Evolutionary conservation across 64 coral and sea anemone species (phyloP), one percentile per base, ranked within the genome.

Genomic region (Pachyseris speciosa): DNA sequence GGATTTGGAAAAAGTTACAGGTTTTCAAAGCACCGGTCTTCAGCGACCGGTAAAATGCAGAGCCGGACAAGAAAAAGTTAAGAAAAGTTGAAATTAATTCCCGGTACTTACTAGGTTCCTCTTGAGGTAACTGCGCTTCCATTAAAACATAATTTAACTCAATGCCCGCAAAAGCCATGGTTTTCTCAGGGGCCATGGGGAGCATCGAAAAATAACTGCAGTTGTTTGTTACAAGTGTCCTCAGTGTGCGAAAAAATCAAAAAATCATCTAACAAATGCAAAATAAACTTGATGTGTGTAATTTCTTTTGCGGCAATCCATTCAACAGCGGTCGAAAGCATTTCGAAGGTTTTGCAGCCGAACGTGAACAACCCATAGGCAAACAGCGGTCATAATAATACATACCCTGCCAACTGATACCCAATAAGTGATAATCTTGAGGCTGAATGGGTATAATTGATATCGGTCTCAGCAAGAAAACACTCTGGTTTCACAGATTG

Each of bases 21-120:
- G n/a, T n/a, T n/a, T n/a, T n/a, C n/a, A n/a, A n/a, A n/a, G n/a
- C n/a, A n/a, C n/a, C n/a, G n/a, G n/a, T n/a, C n/a, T n/a, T n/a
- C n/a, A n/a, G n/a, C n/a, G n/a, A n/a, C n/a, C n/a, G n/a, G n/a
- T n/a, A n/a, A n/a, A n/a, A n/a, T n/a, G n/a, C n/a, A n/a, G n/a
- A n/a, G n/a, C n/a, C n/a, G n/a, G n/a, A n/a, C n/a, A n/a, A n/a
- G n/a, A n/a, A n/a, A n/a, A n/a, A n/a, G n/a, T n/a, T n/a, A 37
- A 93, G 50, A 80, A 87, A 93, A 0, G 38, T 12, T 68, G 28
- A n/a, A n/a, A n/a, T n/a, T n/a, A n/a, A n/a, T n/a, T n/a, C n/a
- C n/a, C n/a, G n/a, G n/a, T n/a, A n/a, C n/a, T n/a, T n/a, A n/a
- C n/a, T n/a, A n/a, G n/a, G n/a, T n/a, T n/a, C n/a, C n/a, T n/a